Conservation (phyloP, 1,140 invertebrate species). For the Drosophila lacertosa region DNA sequence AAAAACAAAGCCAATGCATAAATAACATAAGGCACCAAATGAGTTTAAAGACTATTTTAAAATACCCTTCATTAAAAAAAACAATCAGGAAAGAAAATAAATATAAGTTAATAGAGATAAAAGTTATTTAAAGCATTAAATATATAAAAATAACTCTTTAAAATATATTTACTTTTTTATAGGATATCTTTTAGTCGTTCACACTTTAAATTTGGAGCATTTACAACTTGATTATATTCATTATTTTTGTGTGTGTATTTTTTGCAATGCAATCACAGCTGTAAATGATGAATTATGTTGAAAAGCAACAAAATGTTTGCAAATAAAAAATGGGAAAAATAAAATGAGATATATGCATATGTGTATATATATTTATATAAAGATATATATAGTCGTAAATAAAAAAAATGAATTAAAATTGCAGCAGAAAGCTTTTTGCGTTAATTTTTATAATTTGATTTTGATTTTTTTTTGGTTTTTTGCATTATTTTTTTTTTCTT, state of each 20-base stretch:
- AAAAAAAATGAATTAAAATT: conserved; percentile 33
- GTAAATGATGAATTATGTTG: conserved; percentile 45
- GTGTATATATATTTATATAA: too few relatives aligned
- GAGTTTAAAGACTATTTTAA: neutral
- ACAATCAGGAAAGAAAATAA: too few relatives aligned
- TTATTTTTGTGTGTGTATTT: conserved; percentile 26
- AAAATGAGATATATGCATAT: conserved; percentile 12
- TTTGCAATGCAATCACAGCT: conserved; percentile 21
- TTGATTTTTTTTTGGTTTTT: conserved; percentile 1
- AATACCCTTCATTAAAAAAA: too few relatives aligned
- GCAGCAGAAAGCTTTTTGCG: conserved; percentile 53
- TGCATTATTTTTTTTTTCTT: conserved; percentile 7
- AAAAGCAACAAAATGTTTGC: conserved; percentile 62
- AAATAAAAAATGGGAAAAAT: conserved; percentile 31
- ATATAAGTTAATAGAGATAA: too few relatives aligned
- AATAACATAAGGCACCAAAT: conserved; percentile 17
- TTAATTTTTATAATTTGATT: conserved; percentile 23
- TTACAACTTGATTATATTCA: conserved; percentile 38
- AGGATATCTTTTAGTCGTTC: neutral
- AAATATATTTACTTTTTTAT: too few relatives aligned
- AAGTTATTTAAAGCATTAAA: too few relatives aligned
- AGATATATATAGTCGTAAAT: conserved; percentile 23
- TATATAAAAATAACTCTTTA: too few relatives aligned
- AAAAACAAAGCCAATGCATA: neutral
- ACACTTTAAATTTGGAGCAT: neutral